Conservation (phyloP, 2,113 vertebrate species). For the Galemys pyrenaicus region DNA sequence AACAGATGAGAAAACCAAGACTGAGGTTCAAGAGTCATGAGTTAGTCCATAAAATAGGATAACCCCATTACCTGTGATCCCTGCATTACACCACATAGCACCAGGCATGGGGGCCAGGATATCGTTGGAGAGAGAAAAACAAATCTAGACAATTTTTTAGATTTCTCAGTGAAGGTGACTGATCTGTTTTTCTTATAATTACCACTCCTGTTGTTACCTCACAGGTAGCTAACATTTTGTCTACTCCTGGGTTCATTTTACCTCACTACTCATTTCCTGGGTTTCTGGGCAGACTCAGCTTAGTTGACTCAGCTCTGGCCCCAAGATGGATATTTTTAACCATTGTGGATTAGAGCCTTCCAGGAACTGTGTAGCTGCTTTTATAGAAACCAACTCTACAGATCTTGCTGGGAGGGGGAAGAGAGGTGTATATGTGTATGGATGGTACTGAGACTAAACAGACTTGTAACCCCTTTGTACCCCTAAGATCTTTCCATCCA, state of each 20-base stretch:
- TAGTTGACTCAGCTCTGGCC: constrained; percentile 45
- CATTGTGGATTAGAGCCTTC: constrained; percentile 70
- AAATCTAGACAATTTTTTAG: constrained; percentile 11
- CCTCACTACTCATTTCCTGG: constrained; percentile 50
- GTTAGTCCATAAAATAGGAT: constrained; percentile 20
- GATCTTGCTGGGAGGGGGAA: neutral
- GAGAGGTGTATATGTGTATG: neutral
- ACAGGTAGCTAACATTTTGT: neutral
- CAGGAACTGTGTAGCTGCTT: constrained; percentile 65
- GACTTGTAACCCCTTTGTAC: neutral
- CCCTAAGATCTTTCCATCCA: constrained; percentile 15
- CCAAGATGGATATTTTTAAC: constrained; percentile 74
- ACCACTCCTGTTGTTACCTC: neutral
- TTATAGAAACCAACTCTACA: constrained; percentile 54
- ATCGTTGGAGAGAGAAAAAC: neutral
- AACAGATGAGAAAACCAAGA: constrained; percentile 32
- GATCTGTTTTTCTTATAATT: constrained; percentile 11
- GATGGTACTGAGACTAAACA: constrained; percentile 25
- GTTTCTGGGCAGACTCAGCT: constrained; percentile 40
- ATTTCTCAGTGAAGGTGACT: constrained; percentile 11
- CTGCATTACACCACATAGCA: neutral
- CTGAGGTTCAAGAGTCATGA: constrained; percentile 35
- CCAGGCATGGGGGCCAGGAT: neutral
- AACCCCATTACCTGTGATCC: neutral
- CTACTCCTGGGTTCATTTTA: constrained; percentile 38